Conservation (phyloP, 2,113 vertebrate species). For the Garra rufa region DNA sequence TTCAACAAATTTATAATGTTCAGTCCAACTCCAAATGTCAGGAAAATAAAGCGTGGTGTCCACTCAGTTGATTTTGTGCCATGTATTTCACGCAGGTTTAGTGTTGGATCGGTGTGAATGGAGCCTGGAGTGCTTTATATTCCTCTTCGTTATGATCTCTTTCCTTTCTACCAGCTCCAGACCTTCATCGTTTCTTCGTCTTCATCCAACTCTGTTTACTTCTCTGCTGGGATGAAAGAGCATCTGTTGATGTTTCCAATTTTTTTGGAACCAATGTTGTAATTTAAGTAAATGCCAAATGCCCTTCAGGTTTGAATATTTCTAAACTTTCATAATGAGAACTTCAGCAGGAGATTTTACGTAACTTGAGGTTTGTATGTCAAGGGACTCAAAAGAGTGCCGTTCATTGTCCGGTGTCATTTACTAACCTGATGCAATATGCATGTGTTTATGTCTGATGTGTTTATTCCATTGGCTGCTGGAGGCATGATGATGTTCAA, state of each 20-base stretch:
- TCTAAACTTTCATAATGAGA: not conserved
- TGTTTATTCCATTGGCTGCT: not conserved
- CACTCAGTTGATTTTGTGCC: not conserved
- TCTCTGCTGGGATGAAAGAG: not conserved
- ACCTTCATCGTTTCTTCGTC: not conserved
- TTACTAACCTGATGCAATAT: conserved; percentile 12
- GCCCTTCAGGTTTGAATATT: not conserved
- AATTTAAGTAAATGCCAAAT: not conserved
- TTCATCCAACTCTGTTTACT: not conserved
- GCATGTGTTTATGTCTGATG: conserved; percentile 9
- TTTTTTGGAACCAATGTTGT: not conserved
- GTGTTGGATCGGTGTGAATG: not conserved
- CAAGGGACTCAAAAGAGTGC: not conserved
- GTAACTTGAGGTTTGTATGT: not conserved
- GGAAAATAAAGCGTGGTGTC: not conserved
- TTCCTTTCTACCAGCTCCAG: not conserved
- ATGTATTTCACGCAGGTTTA: not conserved
- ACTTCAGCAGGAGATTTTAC: not conserved
- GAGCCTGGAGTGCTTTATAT: not conserved
- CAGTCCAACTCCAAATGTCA: not conserved
- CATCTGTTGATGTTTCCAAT: not conserved
- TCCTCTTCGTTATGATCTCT: not conserved
- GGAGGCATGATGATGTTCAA: not conserved
- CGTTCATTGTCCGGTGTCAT: not conserved
- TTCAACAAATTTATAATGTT: not conserved